A percentile compares a stretch with the other conserved stretches of the same genome.
Evolutionary conservation across 2,797 vertebrate species (phyloP).

Genomic region (Podarcis siculus): DNA sequence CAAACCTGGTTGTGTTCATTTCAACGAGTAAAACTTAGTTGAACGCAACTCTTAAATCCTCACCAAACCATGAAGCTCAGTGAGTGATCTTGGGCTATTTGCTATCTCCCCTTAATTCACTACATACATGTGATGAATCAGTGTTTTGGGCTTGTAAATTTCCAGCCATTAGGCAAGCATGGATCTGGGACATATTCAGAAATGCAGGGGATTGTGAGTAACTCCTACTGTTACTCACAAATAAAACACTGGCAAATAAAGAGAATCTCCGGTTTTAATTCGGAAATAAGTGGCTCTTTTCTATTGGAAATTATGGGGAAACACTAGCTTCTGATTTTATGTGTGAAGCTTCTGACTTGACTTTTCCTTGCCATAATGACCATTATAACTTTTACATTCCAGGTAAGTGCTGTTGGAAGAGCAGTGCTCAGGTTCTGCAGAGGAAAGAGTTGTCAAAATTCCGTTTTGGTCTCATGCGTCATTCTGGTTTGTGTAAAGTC

Average conservation of each 20-base stretch:
- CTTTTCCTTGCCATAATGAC: neutral
- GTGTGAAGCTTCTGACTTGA: neutral
- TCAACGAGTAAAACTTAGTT: neutral
- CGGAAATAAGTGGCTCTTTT: neutral
- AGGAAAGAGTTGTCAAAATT: neutral
- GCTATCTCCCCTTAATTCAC: neutral
- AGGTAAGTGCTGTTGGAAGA: slow-evolving; percentile 4
- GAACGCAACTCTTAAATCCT: neutral
- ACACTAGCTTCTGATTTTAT: neutral
- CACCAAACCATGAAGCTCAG: too few species aligned
- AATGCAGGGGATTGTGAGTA: neutral
- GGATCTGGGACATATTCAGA: neutral
- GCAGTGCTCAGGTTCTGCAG: neutral
- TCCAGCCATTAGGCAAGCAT: neutral
- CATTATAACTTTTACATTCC: neutral
- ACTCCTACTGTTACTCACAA: neutral
- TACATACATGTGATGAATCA: neutral
- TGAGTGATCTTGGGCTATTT: neutral
- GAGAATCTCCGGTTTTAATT: neutral
- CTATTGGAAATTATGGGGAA: neutral
- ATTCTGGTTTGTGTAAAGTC: neutral
- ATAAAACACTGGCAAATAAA: neutral
- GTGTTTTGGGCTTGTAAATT: neutral
- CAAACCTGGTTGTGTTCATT: too few species aligned
- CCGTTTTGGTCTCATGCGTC: neutral